Percentiles rank a stretch among this genome's conserved stretches.
Conservation (phyloP, 92 coral and sea anemone genomes). For the Blastomussa wellsi region DNA sequence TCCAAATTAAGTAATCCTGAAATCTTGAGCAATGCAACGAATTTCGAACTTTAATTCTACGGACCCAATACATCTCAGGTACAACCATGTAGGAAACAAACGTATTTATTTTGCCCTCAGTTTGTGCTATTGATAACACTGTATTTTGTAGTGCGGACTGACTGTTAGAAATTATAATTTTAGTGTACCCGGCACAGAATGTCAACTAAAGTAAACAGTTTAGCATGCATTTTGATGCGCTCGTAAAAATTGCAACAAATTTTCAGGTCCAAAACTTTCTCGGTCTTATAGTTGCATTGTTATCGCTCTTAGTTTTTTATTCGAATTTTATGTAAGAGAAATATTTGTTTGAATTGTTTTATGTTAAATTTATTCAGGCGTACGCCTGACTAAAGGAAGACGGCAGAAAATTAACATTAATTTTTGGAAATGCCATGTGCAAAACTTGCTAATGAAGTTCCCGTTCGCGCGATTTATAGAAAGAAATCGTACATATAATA, state of each 20-base stretch:
- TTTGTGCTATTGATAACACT: not conserved
- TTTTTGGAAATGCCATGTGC: not conserved
- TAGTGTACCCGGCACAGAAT: not conserved
- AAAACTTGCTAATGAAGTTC: too few relatives aligned
- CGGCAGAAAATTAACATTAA: slow-evolving; percentile 3
- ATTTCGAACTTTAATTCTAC: not conserved
- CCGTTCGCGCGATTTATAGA: too few relatives aligned
- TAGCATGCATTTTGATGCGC: not conserved
- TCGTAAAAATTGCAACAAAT: not conserved
- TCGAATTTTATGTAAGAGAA: not conserved
- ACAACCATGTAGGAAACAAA: not conserved
- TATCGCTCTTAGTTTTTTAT: not conserved
- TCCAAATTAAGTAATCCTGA: not conserved
- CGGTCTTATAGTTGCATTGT: not conserved
- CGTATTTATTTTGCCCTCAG: not conserved
- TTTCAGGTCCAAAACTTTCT: not conserved
- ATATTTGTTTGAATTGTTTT: not conserved
- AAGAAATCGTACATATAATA: not conserved
- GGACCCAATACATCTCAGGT: not conserved
- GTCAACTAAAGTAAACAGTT: not conserved
- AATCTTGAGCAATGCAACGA: not conserved
- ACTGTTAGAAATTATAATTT: not conserved
- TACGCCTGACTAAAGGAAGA: not conserved
- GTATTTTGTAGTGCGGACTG: not conserved
- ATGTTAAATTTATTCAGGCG: not conserved